phyloP scores from a whole-genome alignment of 2,797 vertebrate genomes.

The Pangasius djambal region DNA sequence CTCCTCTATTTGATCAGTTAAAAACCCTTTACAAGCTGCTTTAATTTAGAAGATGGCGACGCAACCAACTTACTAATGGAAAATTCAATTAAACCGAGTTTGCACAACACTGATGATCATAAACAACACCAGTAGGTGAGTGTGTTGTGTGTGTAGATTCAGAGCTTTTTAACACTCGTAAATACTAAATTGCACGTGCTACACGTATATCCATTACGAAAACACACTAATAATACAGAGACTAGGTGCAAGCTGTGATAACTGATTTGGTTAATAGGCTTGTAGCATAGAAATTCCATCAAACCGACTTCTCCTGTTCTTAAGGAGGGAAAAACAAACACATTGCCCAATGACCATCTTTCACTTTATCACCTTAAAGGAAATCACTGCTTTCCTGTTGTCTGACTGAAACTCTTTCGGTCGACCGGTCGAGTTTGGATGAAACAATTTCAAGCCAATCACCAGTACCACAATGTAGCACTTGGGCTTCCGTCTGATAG shows the following conservation, averaged over 20 bases:
- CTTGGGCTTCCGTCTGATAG: slow-evolving; percentile 75
- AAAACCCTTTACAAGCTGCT: not conserved
- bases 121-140: not conserved
- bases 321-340: slow-evolving; percentile 66
- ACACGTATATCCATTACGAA: slow-evolving; percentile 5
- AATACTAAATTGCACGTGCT: not conserved
- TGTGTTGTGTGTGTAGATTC: not conserved
- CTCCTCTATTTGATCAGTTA: not conserved
- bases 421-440: slow-evolving; percentile 61
- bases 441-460: slow-evolving; percentile 72
- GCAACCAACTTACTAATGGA: not conserved
- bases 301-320: slow-evolving; percentile 64
- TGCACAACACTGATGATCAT: not conserved
- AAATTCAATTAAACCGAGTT: not conserved
- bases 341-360: slow-evolving; percentile 65
- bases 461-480: slow-evolving; percentile 75
- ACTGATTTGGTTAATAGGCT: not conserved
- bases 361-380: slow-evolving; percentile 68
- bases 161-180: not conserved
- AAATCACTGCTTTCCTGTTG: slow-evolving; percentile 75
- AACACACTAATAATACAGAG: not conserved
- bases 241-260: not conserved
- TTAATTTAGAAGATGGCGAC: not conserved
- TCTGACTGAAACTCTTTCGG: slow-evolving; percentile 62
- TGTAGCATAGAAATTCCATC: slow-evolving; percentile 48